These are phyloP conservation scores for Notarius quadriscutis DNA, from an alignment of 2,113 vertebrate genomes.

Conservation along the genomic window DNA sequence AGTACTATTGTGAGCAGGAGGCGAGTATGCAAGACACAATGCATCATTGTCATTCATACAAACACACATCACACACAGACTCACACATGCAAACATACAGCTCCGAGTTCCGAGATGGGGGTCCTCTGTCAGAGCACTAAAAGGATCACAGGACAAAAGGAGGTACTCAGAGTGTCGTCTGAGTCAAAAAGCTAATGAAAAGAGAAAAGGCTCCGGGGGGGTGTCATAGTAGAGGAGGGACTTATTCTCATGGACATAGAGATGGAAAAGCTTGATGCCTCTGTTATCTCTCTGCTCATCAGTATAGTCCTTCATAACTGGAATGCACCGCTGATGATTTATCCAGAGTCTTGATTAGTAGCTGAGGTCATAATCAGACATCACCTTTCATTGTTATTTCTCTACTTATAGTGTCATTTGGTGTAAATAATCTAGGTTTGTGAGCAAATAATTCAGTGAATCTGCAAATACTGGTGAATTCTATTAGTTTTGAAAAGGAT, in stretches of 20 bases:
- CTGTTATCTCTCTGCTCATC: constrained; percentile 7
- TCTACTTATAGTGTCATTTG: background rate
- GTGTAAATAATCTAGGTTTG: background rate
- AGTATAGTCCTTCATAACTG: background rate
- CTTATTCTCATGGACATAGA: constrained; percentile 54
- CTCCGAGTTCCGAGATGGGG: constrained; percentile 45
- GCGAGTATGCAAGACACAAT: constrained; percentile 62
- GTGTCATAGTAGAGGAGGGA: constrained; percentile 38
- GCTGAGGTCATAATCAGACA: background rate
- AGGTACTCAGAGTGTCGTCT: constrained; percentile 55
- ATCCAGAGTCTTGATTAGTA: background rate
- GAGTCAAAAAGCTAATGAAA: constrained; percentile 44
- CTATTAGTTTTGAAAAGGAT: background rate
- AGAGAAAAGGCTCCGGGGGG: constrained; percentile 40
- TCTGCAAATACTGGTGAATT: background rate
- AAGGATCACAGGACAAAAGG: constrained; percentile 61
- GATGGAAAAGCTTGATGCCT: background rate
- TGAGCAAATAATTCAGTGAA: background rate
- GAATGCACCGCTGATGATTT: background rate
- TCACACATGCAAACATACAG: constrained; percentile 28
- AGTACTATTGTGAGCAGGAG: constrained; percentile 58
- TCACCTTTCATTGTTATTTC: background rate
- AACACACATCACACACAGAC: constrained; percentile 26
- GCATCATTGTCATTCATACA: constrained; percentile 58
- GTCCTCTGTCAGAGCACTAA: constrained; percentile 56